Percentiles rank a stretch among this genome's conserved stretches.
phyloP scores from a whole-genome alignment of 2,797 vertebrate genomes.

The Muraenolepis orangiensis region DNA sequence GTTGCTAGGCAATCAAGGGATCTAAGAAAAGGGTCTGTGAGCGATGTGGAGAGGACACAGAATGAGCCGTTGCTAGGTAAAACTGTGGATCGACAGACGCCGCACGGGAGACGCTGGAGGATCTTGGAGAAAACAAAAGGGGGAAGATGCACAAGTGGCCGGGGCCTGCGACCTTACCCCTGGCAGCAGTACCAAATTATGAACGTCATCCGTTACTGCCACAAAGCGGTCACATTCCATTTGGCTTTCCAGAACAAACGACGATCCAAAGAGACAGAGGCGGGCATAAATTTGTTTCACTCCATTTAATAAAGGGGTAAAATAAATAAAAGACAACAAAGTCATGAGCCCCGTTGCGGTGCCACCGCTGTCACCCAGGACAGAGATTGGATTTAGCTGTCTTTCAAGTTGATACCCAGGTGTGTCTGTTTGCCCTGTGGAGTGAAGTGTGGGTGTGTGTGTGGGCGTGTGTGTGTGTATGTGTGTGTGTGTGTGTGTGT shows the following conservation, averaged over 20 bases:
- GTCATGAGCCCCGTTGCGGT: conserved; percentile 41
- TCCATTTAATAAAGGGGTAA: conserved; percentile 46
- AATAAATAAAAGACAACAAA: conserved; percentile 22
- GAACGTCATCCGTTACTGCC: conserved; percentile 35
- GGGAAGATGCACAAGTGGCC: too few relatives aligned
- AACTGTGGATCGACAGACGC: conserved; percentile 63
- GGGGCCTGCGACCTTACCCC: conserved; percentile 40
- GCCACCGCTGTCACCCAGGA: conserved; percentile 40
- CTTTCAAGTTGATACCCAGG: conserved; percentile 63
- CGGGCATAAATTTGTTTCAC: background rate
- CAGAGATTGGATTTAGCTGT: conserved; percentile 54
- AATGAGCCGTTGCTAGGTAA: conserved; percentile 61
- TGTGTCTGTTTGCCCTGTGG: conserved; percentile 53
- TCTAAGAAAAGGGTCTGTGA: conserved; percentile 62
- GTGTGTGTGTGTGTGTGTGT: background rate
- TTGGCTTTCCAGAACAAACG: background rate
- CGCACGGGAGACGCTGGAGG: conserved; percentile 49
- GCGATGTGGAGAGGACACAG: conserved; percentile 58
- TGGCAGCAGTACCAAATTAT: conserved; percentile 26
- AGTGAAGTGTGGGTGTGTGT: conserved; percentile 21
- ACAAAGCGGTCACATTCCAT: background rate
- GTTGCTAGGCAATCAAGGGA: conserved; percentile 72
- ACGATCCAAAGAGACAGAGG: background rate
- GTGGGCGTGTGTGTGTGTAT: conserved; percentile 7
- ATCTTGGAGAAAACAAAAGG: too few relatives aligned